phyloP scores from a whole-genome alignment of 1,140 invertebrate genomes.

The Drosophila orena region DNA sequence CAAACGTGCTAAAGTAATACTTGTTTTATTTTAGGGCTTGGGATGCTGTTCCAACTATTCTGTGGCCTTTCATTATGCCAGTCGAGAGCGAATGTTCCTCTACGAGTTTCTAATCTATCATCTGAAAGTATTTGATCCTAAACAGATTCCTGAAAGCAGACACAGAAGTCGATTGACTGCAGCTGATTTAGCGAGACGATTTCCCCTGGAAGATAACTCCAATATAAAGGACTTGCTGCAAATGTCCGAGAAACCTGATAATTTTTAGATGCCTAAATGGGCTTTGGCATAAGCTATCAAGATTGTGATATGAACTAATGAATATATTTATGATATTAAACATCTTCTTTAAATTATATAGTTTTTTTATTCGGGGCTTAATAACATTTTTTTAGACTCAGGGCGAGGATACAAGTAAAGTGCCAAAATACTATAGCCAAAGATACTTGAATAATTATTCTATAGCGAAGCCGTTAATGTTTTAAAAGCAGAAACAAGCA shows the following conservation, averaged over 20 bases:
- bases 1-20: background rate
- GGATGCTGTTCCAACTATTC: constrained; percentile 67
- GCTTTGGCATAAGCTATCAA: constrained; percentile 6
- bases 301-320: constrained; percentile 25
- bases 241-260: constrained; percentile 58
- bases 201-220: constrained; percentile 60
- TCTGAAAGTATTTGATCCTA: constrained; percentile 33
- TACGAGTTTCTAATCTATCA: constrained; percentile 69
- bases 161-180: constrained; percentile 11
- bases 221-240: constrained; percentile 50
- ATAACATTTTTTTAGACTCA: no score
- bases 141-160: background rate
- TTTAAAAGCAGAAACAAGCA: no score
- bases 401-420: no score
- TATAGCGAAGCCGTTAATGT: no score
- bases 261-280: constrained; percentile 47
- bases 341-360: background rate
- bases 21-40: constrained; percentile 30
- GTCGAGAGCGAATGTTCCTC: constrained; percentile 59
- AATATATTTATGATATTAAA: background rate
- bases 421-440: no score
- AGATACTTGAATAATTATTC: no score
- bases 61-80: constrained; percentile 65
- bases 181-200: constrained; percentile 43
- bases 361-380: no score